These are phyloP conservation scores for Crepidodera aurea DNA, from an alignment of 2,888 invertebrate species.

Conservation along the genomic window DNA sequence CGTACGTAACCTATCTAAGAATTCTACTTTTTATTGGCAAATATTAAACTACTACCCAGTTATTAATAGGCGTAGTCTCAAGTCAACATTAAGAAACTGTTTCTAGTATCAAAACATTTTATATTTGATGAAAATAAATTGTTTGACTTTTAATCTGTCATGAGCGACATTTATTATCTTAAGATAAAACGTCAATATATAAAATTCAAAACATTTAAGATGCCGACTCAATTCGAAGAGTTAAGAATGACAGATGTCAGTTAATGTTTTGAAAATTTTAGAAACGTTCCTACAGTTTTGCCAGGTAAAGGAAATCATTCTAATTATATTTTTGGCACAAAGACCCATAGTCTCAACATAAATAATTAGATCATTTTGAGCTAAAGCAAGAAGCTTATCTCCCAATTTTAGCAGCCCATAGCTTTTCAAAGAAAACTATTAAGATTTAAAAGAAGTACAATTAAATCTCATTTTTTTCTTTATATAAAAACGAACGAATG, in stretches of 20 bases:
- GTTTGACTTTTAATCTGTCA: not conserved
- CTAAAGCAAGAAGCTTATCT: not conserved
- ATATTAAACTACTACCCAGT: slow-evolving; percentile 6
- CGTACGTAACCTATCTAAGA: not conserved
- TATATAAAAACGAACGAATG: too few relatives aligned
- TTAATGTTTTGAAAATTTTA: slow-evolving; percentile 6
- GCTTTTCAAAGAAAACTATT: not conserved
- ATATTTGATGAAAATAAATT: not conserved
- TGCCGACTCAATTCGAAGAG: too few relatives aligned
- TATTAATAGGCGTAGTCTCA: not conserved
- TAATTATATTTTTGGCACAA: not conserved
- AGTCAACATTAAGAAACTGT: not conserved
- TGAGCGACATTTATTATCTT: not conserved
- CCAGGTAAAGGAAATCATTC: slow-evolving; percentile 27
- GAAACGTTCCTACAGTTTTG: not conserved
- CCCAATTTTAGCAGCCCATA: not conserved
- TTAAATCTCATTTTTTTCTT: too few relatives aligned
- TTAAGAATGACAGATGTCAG: not conserved
- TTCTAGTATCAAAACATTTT: slow-evolving; percentile 2
- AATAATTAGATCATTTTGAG: not conserved
- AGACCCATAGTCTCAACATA: too few relatives aligned
- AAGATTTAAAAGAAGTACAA: too few relatives aligned
- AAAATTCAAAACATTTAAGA: too few relatives aligned
- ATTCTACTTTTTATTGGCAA: slow-evolving; percentile 4
- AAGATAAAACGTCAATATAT: too few relatives aligned